Conservation (phyloP, 2,888 invertebrate species). For the Onthophagus sagittarius region DNA sequence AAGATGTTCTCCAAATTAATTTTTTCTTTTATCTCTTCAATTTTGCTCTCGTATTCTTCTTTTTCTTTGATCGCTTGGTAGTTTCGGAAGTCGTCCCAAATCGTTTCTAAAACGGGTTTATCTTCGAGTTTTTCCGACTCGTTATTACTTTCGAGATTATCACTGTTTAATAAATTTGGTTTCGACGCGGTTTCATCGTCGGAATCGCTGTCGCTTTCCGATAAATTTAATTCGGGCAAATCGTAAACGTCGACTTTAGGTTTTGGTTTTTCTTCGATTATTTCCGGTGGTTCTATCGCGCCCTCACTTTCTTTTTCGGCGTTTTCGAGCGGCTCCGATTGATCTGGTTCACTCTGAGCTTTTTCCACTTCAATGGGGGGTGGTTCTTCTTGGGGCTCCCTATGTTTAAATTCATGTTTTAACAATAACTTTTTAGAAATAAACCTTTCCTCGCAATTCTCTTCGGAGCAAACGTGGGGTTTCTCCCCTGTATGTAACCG, state of each 20-base stretch:
- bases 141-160: neutral
- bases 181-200: constrained; percentile 45
- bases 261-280: constrained; percentile 36
- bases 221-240: constrained; percentile 77
- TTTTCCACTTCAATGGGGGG: constrained; percentile 26
- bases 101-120: constrained; percentile 57
- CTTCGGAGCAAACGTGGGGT: constrained; percentile 70
- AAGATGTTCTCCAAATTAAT: constrained; percentile 40
- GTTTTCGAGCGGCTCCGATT: constrained; percentile 45
- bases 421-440: constrained; percentile 73
- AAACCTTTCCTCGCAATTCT: constrained; percentile 66
- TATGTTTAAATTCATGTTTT: constrained; percentile 68
- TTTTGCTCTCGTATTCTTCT: constrained; percentile 15
- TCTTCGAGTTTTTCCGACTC: constrained; percentile 11
- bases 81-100: constrained; percentile 74
- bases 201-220: constrained; percentile 76
- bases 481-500: constrained; percentile 65
- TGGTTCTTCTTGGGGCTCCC: constrained; percentile 43
- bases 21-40: constrained; percentile 5
- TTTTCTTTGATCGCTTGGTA: constrained; percentile 67
- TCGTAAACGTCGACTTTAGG: constrained; percentile 63
- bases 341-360: constrained; percentile 36
- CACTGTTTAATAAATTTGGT: neutral
- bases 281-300: neutral
- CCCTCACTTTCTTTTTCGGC: constrained; percentile 28